These are phyloP conservation scores for Chorisops tibialis DNA, from an alignment of 2,888 invertebrate genomes.

Conservation along the genomic window DNA sequence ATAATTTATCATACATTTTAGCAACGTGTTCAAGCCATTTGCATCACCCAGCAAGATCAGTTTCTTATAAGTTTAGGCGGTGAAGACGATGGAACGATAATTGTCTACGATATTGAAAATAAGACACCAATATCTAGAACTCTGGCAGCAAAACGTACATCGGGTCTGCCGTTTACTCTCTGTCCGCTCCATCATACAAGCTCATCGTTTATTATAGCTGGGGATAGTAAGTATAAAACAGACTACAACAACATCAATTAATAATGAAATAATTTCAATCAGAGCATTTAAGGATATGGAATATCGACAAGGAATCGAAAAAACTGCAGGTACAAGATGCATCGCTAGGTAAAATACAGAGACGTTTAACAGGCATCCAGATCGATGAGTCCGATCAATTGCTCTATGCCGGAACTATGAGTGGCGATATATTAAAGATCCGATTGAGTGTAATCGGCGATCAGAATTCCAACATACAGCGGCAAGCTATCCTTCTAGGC, in stretches of 20 bases:
- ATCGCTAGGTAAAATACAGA: conserved; percentile 71
- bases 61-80: conserved; percentile 86
- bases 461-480: not conserved
- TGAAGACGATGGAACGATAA: conserved; percentile 82
- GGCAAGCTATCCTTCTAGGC: conserved; percentile 53
- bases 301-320: conserved; percentile 64
- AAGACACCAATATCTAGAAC: conserved; percentile 62
- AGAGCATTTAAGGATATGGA: conserved; percentile 73
- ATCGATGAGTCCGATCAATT: conserved; percentile 67
- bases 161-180: conserved; percentile 66
- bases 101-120: conserved; percentile 74
- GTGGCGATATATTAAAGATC: conserved; percentile 57
- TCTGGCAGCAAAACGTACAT: conserved; percentile 62
- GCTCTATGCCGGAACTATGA: conserved; percentile 85
- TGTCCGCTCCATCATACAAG: conserved; percentile 57
- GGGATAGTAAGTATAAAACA: conserved; percentile 57
- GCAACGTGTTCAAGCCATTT: conserved; percentile 79
- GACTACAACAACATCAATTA: not conserved
- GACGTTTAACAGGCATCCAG: conserved; percentile 71
- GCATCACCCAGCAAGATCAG: conserved; percentile 75
- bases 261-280: conserved; percentile 12
- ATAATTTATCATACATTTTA: conserved; percentile 35
- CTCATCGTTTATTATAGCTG: conserved; percentile 70
- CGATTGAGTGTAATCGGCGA: conserved; percentile 59
- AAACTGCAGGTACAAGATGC: conserved; percentile 71